Conservation (phyloP, 2,888 invertebrate species). For the Eristalis intricaria region DNA sequence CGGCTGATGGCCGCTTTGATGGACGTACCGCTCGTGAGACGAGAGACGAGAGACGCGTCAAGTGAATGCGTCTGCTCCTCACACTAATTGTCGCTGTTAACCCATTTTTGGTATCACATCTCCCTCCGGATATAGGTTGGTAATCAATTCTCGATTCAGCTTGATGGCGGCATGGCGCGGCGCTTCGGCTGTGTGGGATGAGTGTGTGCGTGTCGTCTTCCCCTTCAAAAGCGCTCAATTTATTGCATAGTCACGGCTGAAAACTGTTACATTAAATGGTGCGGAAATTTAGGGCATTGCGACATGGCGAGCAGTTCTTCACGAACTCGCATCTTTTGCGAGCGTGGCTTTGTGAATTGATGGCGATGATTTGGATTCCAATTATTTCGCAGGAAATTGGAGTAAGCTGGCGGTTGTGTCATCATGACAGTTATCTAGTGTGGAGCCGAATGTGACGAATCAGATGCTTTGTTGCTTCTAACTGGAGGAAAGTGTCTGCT, state of each 20-base stretch:
- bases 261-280: constrained; percentile 18
- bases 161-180: background rate
- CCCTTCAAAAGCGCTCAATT: constrained; percentile 32
- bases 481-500: too few species aligned
- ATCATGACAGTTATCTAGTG: too few species aligned
- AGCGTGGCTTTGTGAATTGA: background rate
- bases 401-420: too few species aligned
- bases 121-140: constrained; percentile 46
- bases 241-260: constrained; percentile 27
- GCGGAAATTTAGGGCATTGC: constrained; percentile 37
- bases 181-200: constrained; percentile 29
- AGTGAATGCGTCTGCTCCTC: constrained; percentile 28
- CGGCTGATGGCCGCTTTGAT: background rate
- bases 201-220: constrained; percentile 1
- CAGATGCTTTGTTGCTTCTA: too few species aligned
- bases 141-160: constrained; percentile 37
- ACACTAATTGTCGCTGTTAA: constrained; percentile 47
- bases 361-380: background rate
- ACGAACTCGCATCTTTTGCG: background rate
- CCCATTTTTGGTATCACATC: constrained; percentile 54
- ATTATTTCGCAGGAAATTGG: background rate
- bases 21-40: background rate
- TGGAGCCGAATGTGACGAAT: too few species aligned
- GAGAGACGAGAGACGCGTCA: background rate
- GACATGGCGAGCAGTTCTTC: constrained; percentile 30